Base-by-base conservation (phyloP, 2,113 vertebrate species). In the Strix uralensis region DNA sequence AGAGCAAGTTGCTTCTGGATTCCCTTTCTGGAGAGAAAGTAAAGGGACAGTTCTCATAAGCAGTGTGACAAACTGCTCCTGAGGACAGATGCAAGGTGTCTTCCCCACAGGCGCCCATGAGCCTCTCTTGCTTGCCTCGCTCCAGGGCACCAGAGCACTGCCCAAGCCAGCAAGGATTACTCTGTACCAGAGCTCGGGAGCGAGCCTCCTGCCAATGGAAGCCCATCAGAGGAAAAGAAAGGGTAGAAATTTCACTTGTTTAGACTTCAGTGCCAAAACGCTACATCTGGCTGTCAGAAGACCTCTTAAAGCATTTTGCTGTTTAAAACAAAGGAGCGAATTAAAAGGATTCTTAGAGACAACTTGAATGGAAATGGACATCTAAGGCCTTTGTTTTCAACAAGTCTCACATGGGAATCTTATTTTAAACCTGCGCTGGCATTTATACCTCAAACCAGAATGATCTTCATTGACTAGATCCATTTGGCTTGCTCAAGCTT, bases 271-370 rank as follows among this genome's bases (percentile, higher is more conserved):
- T 90, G 89, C 59, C 74, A 88, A 72, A 79, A 61, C 34, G 54
- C 55, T 88, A 26, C 38, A 55, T 70, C 47, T 86, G 47, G 36
- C 18, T 57, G 61, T 75, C 65, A 81, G 40, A 51, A 81, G 81
- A 77, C 15, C 38, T 83, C 87, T 38, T 49, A 87, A 91, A 87
- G n/a, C 5, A 66, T 62, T 79, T 44, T 74, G 77, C 73, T 93
- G 52, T 65, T 84, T 80, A 69, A 92, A 89, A 44, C 1, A 7
- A 81, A 40, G 16, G 25, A 65, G 22, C 0, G 0, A 52, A 85
- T 62, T 49, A 46, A 44, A 85, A 65, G 27, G 15, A 80, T 77
- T 65, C n/a, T 36, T 27, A 71, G 30, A 2, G 6, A 81, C 20
- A 82, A 27, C 34, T 67, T 9, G 0, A 40, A 79, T 22, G 73